A percentile compares a stretch with the other conserved stretches of the same genome.
Conservation (phyloP, 2,888 invertebrate species). For the Timema podura region DNA sequence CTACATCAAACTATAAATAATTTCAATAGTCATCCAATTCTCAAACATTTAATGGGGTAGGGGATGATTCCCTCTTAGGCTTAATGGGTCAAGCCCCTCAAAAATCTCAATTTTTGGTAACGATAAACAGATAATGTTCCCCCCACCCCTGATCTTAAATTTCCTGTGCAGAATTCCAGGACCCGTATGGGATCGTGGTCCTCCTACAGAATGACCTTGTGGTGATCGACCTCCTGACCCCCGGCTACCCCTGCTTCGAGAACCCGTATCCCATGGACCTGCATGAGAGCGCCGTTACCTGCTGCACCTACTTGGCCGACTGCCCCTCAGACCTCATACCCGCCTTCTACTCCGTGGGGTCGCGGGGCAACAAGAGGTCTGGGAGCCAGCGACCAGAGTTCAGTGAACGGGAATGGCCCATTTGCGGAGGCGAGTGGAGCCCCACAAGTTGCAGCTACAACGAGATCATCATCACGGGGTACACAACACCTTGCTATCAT, state of each 20-base stretch:
- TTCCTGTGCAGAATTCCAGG: slow-evolving; percentile 77
- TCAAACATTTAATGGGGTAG: too few relatives aligned
- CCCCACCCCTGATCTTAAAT: not conserved
- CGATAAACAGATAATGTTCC: too few relatives aligned
- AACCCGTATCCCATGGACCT: slow-evolving; percentile 99
- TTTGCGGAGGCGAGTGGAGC: slow-evolving; percentile 95
- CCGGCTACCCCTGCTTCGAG: slow-evolving; percentile 97
- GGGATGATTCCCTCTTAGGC: too few relatives aligned
- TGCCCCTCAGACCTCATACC: slow-evolving; percentile 97
- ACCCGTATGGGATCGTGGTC: slow-evolving; percentile 97
- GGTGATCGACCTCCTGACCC: slow-evolving; percentile 90
- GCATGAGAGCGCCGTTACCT: slow-evolving; percentile 97
- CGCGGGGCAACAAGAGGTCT: slow-evolving; percentile 63
- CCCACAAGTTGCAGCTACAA: slow-evolving; percentile 94
- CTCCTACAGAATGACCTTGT: slow-evolving; percentile 96
- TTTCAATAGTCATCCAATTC: too few relatives aligned
- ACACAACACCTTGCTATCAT: slow-evolving; percentile 35
- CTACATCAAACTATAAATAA: too few relatives aligned
- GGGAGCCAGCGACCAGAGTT: slow-evolving; percentile 78
- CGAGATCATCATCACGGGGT: slow-evolving; percentile 98
- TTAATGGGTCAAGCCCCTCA: too few relatives aligned
- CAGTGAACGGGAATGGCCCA: slow-evolving; percentile 93
- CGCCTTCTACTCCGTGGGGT: slow-evolving; percentile 94
- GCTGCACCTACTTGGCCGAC: slow-evolving; percentile 94
- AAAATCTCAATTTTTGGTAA: too few relatives aligned